These are phyloP conservation scores for Rynchops niger DNA, from an alignment of 2,113 vertebrate genomes.

Conservation along the genomic window DNA sequence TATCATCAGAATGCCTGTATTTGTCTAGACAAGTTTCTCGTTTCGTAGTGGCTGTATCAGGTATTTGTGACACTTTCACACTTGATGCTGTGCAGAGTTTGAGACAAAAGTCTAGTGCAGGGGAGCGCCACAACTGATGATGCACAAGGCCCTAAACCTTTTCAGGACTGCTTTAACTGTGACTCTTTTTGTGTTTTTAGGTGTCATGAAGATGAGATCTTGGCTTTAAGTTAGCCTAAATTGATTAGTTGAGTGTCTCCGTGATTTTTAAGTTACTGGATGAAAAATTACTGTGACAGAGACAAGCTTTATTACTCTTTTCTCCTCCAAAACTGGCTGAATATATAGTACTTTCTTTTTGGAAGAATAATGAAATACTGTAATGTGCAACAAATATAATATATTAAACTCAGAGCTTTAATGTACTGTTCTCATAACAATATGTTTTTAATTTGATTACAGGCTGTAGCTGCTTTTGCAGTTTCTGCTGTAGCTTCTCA, in stretches of 20 bases:
- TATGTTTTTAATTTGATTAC: neutral
- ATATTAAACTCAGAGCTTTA: neutral
- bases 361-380: neutral
- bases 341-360: neutral
- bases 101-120: neutral
- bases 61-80: neutral
- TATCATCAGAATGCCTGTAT: neutral
- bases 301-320: neutral
- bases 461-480: slow-evolving; percentile 94
- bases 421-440: neutral
- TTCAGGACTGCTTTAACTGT: neutral
- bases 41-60: neutral
- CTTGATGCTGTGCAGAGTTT: neutral
- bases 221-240: neutral
- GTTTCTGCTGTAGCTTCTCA: slow-evolving; percentile 96
- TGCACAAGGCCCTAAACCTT: neutral
- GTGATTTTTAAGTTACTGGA: neutral
- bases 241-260: neutral
- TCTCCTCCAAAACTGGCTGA: neutral
- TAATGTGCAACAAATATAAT: neutral
- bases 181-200: neutral
- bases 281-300: neutral
- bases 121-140: neutral
- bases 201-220: neutral
- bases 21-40: neutral